These are phyloP conservation scores for Lamellibrachia satsuma DNA, from an alignment of 2,888 invertebrate species.

Conservation along the genomic window DNA sequence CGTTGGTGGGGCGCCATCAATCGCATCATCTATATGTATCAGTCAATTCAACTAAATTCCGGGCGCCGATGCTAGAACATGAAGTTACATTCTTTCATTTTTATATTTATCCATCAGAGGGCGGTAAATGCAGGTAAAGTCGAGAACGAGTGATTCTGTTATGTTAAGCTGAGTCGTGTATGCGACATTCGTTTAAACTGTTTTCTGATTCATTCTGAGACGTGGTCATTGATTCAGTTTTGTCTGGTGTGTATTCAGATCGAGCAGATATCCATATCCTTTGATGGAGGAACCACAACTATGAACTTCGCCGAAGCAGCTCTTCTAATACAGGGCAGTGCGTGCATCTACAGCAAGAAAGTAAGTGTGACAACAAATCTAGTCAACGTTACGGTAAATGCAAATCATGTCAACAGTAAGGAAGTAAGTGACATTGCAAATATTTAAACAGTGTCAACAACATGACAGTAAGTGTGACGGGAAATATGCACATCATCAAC, in stretches of 20 bases:
- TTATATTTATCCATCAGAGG: too few species aligned
- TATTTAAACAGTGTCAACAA: background rate
- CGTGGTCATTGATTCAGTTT: background rate
- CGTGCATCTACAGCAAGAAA: conserved; percentile 77
- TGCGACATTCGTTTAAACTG: background rate
- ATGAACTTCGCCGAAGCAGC: conserved; percentile 82
- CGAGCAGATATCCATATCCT: conserved; percentile 64
- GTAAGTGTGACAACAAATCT: conserved; percentile 50
- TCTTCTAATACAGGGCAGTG: conserved; percentile 79
- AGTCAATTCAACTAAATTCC: too few species aligned
- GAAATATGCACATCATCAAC: background rate
- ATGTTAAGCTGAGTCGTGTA: background rate
- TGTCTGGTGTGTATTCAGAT: conserved; percentile 58
- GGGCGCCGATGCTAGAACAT: too few species aligned
- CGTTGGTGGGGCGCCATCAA: too few species aligned
- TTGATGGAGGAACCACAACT: conserved; percentile 68
- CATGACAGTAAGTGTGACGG: background rate
- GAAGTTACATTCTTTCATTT: too few species aligned
- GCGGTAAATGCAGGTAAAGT: too few species aligned
- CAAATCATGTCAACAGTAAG: background rate
- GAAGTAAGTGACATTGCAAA: background rate
- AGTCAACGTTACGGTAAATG: background rate
- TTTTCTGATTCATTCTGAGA: background rate
- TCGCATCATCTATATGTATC: too few species aligned
- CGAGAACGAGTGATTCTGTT: too few species aligned